Percentiles rank a stretch among this genome's conserved stretches.
These are phyloP conservation scores for Synergus laeviventris DNA, from an alignment of 2,888 invertebrate species.

Conservation along the genomic window DNA sequence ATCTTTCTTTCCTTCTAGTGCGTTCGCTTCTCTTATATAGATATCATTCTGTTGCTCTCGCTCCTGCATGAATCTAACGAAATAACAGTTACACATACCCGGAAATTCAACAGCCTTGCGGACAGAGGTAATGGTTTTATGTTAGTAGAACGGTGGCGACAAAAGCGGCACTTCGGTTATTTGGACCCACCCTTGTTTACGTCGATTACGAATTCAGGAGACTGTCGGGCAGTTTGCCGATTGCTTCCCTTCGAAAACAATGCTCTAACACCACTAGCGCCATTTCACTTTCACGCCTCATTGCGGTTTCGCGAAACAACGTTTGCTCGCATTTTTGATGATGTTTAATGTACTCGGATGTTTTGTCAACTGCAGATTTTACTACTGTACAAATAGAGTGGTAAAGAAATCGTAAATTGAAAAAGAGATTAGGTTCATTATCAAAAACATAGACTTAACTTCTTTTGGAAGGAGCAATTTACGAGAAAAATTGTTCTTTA, in stretches of 20 bases:
- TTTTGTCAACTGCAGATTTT: background rate
- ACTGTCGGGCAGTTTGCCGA: slow-evolving; percentile 42
- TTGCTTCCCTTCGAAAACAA: slow-evolving; percentile 46
- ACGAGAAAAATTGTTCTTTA: slow-evolving; percentile 43
- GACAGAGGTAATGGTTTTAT: slow-evolving; percentile 45
- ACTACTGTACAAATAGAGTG: background rate
- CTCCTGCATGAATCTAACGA: slow-evolving; percentile 37
- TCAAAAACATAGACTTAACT: background rate
- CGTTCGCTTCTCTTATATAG: slow-evolving; percentile 17
- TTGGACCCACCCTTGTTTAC: slow-evolving; percentile 47
- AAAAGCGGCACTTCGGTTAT: slow-evolving; percentile 43
- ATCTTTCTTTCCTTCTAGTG: slow-evolving; percentile 41
- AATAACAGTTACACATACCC: slow-evolving; percentile 53
- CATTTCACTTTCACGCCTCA: slow-evolving; percentile 19
- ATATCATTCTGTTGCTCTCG: background rate
- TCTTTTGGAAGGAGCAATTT: slow-evolving; percentile 9
- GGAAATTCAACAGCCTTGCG: slow-evolving; percentile 39
- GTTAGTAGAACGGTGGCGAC: slow-evolving; percentile 37
- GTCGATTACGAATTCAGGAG: slow-evolving; percentile 48
- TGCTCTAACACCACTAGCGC: slow-evolving; percentile 17
- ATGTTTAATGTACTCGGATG: background rate
- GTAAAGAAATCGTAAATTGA: too few species aligned
- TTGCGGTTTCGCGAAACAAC: background rate
- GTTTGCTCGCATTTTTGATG: background rate
- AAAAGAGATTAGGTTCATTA: background rate